Evolutionary conservation across 2,888 invertebrate species (phyloP), one percentile per base, ranked within the genome.

Genomic region (Sepioteuthis lessoniana): DNA sequence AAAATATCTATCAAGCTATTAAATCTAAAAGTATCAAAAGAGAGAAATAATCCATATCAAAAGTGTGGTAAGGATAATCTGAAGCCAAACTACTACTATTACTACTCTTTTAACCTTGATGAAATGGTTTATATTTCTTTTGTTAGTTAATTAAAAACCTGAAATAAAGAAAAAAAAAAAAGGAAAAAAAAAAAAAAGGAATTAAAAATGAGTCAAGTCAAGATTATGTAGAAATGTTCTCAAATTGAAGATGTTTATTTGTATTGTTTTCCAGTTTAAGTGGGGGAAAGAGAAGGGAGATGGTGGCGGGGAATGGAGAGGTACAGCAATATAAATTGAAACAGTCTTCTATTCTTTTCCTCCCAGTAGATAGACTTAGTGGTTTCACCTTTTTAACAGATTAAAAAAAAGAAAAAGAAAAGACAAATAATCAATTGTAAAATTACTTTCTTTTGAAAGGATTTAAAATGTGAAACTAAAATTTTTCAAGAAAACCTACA

Each of bases 181-280:
- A n/a, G n/a, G n/a, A n/a, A n/a, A n/a, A n/a, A n/a, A n/a, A n/a
- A 35, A 76, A 76, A n/a, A 35, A 35, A 76, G 16, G 35, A 76
- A 76, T 10, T n/a, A 76, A 76, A 76, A 76, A 76, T 76, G 19
- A 76, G 76, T 76, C 76, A 76, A 76, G 76, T 76, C 76, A 76
- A 76, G n/a, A 76, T 76, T 76, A 76, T 76, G n/a, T 76, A 76
- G 76, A 76, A 76, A 76, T 76, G 76, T 76, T 76, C 76, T 76
- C 76, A 76, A 76, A 76, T 76, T 76, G 76, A 76, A 76, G 76
- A 76, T 76, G 76, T 76, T 76, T 76, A 76, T 76, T 76, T 76
- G 76, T 76, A 76, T n/a, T 76, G 76, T 76, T 76, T 76, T 76
- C 76, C 76, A 76, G 76, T 76, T 76, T 35, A 76, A 76, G n/a